Percentiles rank a stretch among this genome's conserved stretches.
Conservation (phyloP, 1,140 invertebrate genomes). For the Hylaeus volcanicus region DNA sequence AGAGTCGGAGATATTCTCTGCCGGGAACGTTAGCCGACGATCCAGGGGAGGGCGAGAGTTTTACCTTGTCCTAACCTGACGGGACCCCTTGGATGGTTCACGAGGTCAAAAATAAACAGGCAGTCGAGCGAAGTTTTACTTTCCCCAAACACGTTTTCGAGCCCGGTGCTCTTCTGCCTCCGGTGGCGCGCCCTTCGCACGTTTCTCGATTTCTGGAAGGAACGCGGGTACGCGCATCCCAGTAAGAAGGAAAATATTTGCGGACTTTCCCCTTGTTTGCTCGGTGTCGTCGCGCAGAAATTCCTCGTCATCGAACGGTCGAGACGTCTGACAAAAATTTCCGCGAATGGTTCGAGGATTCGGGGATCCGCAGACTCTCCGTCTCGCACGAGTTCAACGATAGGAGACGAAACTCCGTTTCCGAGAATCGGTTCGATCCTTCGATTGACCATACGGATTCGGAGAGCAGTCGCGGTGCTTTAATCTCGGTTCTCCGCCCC, state of each 20-base stretch:
- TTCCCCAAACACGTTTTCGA: conserved; percentile 51
- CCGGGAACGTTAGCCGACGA: conserved; percentile 2
- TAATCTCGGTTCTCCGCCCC: conserved; percentile 53
- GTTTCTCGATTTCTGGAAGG: conserved; percentile 58
- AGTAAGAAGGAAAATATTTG: conserved; percentile 61
- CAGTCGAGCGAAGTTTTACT: conserved; percentile 44
- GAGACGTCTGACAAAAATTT: conserved; percentile 33
- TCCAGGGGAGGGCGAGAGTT: conserved; percentile 16
- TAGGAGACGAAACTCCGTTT: background rate
- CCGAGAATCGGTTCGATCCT: conserved; percentile 44
- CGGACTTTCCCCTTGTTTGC: conserved; percentile 48
- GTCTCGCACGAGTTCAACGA: no score
- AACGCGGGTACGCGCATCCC: conserved; percentile 10
- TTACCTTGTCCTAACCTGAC: conserved; percentile 45
- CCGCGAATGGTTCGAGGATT: background rate
- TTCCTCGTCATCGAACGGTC: conserved; percentile 51
- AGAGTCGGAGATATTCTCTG: background rate
- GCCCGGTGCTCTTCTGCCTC: background rate
- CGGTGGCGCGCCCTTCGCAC: conserved; percentile 40
- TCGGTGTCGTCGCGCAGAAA: conserved; percentile 45
- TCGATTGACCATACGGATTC: conserved; percentile 4
- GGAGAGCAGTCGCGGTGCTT: background rate
- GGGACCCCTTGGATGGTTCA: conserved; percentile 47
- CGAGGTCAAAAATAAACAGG: conserved; percentile 71
- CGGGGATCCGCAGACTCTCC: background rate